Evolutionary conservation across 1,140 invertebrate genomes (phyloP).

Genomic region (Zaprionus africanus): DNA sequence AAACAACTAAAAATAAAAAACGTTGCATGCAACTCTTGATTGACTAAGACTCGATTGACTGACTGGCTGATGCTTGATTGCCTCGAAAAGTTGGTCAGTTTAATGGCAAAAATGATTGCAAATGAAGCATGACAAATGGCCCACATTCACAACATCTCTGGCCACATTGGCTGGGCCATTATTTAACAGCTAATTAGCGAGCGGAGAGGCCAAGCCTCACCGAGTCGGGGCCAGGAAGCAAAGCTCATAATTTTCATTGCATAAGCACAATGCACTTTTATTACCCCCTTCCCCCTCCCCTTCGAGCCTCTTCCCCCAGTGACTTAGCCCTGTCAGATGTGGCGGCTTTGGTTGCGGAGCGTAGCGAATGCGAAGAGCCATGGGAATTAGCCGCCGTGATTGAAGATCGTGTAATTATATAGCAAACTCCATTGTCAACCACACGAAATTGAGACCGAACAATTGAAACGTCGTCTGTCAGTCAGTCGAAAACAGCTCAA

Average conservation of each 20-base stretch:
- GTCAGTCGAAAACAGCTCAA: conserved; percentile 44
- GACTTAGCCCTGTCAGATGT: conserved; percentile 43
- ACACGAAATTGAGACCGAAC: conserved; percentile 79
- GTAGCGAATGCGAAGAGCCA: conserved; percentile 71
- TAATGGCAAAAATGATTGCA: conserved; percentile 67
- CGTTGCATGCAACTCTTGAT: conserved; percentile 63
- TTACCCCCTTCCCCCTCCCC: conserved; percentile 6
- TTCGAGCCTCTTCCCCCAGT: conserved; percentile 19
- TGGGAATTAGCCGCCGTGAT: conserved; percentile 59
- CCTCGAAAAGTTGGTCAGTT: conserved; percentile 68
- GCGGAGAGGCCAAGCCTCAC: conserved; percentile 9
- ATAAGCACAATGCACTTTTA: conserved; percentile 72
- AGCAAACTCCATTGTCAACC: conserved; percentile 80
- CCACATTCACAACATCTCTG: conserved; percentile 62
- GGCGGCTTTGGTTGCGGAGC: conserved; percentile 73
- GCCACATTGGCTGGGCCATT: conserved; percentile 51
- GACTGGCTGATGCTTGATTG: conserved; percentile 29
- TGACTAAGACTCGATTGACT: conserved; percentile 47
- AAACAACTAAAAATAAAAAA: conserved; percentile 10
- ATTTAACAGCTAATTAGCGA: conserved; percentile 77
- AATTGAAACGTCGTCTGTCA: conserved; percentile 62
- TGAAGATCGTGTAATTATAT: conserved; percentile 81
- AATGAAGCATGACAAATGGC: conserved; percentile 78
- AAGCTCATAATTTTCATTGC: conserved; percentile 72
- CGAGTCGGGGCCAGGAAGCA: conserved; percentile 58